Conservation (phyloP, 2,888 invertebrate genomes). For the Boloria selene region DNA sequence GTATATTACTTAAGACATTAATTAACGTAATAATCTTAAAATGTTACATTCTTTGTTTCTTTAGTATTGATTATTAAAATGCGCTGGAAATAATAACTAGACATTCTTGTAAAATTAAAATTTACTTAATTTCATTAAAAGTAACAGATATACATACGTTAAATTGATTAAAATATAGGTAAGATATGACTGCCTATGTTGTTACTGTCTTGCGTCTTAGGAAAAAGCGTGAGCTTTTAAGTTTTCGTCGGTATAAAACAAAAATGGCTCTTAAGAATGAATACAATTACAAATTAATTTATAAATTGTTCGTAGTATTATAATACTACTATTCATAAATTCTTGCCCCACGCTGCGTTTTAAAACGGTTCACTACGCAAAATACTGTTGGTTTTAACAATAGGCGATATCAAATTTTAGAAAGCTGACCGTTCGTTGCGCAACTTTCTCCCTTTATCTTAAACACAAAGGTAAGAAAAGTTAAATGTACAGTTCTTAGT, state of each 20-base stretch:
- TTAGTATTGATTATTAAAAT: conserved; percentile 75
- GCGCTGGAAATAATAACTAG: conserved; percentile 64
- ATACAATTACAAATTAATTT: neutral
- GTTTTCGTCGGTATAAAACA: no score
- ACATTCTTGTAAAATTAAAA: no score
- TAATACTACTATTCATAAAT: conserved; percentile 20
- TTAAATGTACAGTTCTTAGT: conserved; percentile 53
- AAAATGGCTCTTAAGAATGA: no score
- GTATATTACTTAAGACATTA: conserved; percentile 39
- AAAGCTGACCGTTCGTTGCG: conserved; percentile 72
- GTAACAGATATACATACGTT: no score
- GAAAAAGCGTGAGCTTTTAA: no score
- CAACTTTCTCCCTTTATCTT: conserved; percentile 79
- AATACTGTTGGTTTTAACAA: conserved; percentile 57
- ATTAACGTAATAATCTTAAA: no score
- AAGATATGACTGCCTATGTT: no score
- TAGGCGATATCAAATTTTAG: conserved; percentile 70
- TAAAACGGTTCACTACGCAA: conserved; percentile 34
- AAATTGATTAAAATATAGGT: no score
- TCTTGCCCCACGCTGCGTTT: conserved; percentile 32
- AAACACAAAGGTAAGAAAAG: conserved; percentile 66
- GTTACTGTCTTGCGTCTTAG: no score
- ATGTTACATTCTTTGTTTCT: conserved; percentile 46
- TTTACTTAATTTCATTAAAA: no score
- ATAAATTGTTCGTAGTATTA: neutral